Base-by-base conservation (phyloP, 2,888 invertebrate species). In the Rugalucina vietnamica region DNA sequence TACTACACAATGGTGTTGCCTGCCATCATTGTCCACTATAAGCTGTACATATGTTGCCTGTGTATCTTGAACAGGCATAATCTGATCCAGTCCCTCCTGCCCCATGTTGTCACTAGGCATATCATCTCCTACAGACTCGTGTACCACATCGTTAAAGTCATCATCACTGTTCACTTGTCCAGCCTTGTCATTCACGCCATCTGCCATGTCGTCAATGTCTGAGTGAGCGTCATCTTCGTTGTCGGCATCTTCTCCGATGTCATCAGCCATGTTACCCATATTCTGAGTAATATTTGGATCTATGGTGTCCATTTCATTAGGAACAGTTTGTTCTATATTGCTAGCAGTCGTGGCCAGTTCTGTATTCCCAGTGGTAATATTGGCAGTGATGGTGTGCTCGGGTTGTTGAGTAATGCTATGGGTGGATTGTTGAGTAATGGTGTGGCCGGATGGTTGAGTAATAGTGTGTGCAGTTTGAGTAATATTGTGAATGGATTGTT, bases 201-300 rank as follows among this genome's bases (percentile, higher is more conserved):
- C 84, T 0, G 73, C 79, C 3, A 70, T 50, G 2, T 78, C 86
- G 24, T 84, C 79, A 14, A 79, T 76, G 21, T 79, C 77, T 29
- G 29, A n/a, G 24, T 34, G 79, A 36, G 71, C 54, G 54, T 84
- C 83, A 21, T 87, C 84, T n/a, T 80, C 70, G 72, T 83, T 79
- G 12, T 81, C 88, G 14, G 82, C 86, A 8, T 82, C 81, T n/a
- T 84, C 81, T 12, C 73, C 75, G 50, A 84, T 81, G 43, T 72
- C 65, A 57, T 70, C 76, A 24, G 77, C 49, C 27, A 83, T 76
- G 57, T 80, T 80, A 12, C 75, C 60, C 70, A 82, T 79, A 37
- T 77, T 70, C 29, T 77, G 78, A 18, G 85, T 87, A 81, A 87
- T 85, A 73, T 87, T 87, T 3, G 87, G 87, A 77, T 87, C 85